Percentiles rank a stretch among this genome's conserved stretches.
These are phyloP conservation scores for Hymenochirus boettgeri DNA, from an alignment of 2,113 vertebrate species.

Conservation along the genomic window DNA sequence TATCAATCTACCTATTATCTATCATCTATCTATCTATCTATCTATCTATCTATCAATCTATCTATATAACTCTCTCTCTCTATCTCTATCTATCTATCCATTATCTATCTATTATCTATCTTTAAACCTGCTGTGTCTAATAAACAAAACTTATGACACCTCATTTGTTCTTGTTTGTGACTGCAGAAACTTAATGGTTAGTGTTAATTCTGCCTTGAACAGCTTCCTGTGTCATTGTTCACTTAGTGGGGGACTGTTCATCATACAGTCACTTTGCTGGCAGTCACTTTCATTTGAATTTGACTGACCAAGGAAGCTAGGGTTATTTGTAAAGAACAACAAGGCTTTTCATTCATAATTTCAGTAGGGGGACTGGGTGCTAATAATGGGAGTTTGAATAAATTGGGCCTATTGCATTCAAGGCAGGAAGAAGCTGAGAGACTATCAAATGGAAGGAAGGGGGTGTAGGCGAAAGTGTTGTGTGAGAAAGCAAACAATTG, in stretches of 20 bases:
- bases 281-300: conserved; percentile 76
- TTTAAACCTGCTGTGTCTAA: neutral
- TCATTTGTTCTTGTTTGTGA: conserved; percentile 6
- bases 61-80: no score
- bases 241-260: conserved; percentile 70
- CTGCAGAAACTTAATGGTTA: neutral
- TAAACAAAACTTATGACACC: conserved; percentile 31
- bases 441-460: conserved; percentile 59
- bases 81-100: no score
- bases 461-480: conserved; percentile 60
- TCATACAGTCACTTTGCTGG: conserved; percentile 67
- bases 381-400: conserved; percentile 77
- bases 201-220: conserved; percentile 51
- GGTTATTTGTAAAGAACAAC: conserved; percentile 83
- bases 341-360: conserved; percentile 85
- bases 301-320: conserved; percentile 73
- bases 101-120: no score
- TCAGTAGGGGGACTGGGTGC: conserved; percentile 68
- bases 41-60: no score
- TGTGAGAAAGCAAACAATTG: conserved; percentile 57
- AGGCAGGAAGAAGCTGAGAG: conserved; percentile 67
- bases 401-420: conserved; percentile 65
- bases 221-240: conserved; percentile 71
- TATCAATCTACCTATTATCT: no score
- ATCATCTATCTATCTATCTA: no score